Percentiles rank a stretch among this genome's conserved stretches.
Evolutionary conservation across 1,140 invertebrate genomes (phyloP).

Genomic region (Diuraphis noxia): DNA sequence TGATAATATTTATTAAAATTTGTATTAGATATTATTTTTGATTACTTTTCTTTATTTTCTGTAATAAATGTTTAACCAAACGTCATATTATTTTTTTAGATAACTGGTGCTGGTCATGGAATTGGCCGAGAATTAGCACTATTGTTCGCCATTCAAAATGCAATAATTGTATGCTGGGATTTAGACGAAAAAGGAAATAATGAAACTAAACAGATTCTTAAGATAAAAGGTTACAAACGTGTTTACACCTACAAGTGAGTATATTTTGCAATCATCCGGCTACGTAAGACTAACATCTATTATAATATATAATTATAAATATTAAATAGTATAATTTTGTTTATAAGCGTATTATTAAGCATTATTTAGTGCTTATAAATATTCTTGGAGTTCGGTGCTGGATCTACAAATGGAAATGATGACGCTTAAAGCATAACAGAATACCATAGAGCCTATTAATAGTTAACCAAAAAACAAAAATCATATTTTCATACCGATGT

Average conservation of each 20-base stretch:
- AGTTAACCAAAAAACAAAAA: no score
- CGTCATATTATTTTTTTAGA: conserved; percentile 61
- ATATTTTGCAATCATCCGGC: not conserved
- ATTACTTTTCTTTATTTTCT: not conserved
- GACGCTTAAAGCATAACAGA: no score
- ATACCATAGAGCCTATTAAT: no score
- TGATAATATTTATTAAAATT: not conserved
- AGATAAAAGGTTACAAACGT: conserved; percentile 61
- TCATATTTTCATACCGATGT: no score
- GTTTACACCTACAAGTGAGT: conserved; percentile 66
- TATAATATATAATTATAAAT: not conserved
- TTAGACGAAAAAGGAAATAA: conserved; percentile 75
- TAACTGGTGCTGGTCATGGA: conserved; percentile 90
- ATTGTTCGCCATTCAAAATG: conserved; percentile 76
- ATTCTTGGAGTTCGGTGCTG: no score
- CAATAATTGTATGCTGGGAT: conserved; percentile 84
- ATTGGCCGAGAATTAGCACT: conserved; percentile 84
- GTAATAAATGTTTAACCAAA: no score
- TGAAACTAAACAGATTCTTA: conserved; percentile 68
- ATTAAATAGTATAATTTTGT: not conserved
- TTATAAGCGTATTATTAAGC: not conserved
- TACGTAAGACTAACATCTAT: not conserved
- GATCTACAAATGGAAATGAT: no score
- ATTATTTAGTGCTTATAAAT: not conserved
- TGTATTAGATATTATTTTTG: not conserved